These are phyloP conservation scores for Ramphastos sulfuratus DNA, from an alignment of 2,113 vertebrate genomes.

Conservation along the genomic window DNA sequence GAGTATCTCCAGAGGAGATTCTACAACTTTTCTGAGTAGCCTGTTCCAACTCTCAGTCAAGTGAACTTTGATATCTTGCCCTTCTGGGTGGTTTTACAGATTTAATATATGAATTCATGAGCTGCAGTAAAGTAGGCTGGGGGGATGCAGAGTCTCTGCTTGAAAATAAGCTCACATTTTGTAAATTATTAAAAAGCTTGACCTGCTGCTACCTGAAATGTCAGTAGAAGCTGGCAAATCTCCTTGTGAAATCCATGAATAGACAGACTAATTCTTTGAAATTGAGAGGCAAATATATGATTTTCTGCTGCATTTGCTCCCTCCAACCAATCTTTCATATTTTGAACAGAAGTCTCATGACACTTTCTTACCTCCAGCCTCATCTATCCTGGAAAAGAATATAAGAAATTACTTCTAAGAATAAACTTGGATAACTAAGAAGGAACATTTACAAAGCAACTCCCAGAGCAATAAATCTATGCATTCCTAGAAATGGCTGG, in stretches of 20 bases:
- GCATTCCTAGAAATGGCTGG: neutral
- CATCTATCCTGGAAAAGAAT: neutral
- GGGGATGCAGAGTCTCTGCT: neutral
- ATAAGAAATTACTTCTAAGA: neutral
- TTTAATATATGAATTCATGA: neutral
- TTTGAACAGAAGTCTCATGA: neutral
- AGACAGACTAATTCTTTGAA: neutral
- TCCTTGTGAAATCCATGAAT: neutral
- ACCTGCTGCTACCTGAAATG: neutral
- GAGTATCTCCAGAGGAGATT: too few relatives aligned
- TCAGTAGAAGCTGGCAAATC: neutral
- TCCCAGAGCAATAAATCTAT: neutral
- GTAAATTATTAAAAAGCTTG: neutral
- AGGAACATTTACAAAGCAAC: neutral
- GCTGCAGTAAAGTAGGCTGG: neutral
- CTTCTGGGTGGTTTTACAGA: neutral
- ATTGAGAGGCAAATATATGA: neutral
- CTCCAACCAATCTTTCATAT: neutral
- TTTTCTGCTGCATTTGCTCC: neutral
- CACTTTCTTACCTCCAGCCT: neutral
- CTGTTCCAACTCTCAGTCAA: neutral
- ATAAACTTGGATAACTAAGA: neutral
- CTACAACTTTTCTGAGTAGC: too few relatives aligned
- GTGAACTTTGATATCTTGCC: neutral
- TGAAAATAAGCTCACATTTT: neutral